Percentiles rank a stretch among this genome's conserved stretches.
Conservation (phyloP, 2,797 vertebrate species). For the Muraenolepis orangiensis region DNA sequence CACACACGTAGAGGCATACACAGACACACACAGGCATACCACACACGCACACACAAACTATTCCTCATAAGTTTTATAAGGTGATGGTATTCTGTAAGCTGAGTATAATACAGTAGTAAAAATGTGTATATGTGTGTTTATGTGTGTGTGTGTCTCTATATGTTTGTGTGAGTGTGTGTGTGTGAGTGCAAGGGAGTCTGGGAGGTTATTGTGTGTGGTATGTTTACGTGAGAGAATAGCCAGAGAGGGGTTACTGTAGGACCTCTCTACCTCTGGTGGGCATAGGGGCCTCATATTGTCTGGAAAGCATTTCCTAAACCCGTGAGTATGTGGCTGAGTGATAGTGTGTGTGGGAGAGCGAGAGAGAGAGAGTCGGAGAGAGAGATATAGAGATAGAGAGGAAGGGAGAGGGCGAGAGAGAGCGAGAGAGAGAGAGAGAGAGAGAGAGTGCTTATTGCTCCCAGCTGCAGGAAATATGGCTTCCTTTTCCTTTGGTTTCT, state of each 20-base stretch:
- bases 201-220: conserved; percentile 1
- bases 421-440: neutral
- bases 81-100: neutral
- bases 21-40: neutral
- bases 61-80: neutral
- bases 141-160: neutral
- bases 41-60: neutral
- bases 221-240: conserved; percentile 16
- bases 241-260: conserved; percentile 2
- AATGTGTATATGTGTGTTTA: neutral
- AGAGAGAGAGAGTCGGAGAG: neutral
- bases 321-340: conserved; percentile 6
- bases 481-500: neutral
- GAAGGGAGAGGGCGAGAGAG: no score
- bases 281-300: conserved; percentile 9
- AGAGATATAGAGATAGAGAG: neutral
- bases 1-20: neutral
- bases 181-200: neutral
- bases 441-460: neutral
- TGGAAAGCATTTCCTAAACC: conserved; percentile 18
- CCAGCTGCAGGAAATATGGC: conserved; percentile 13
- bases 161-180: conserved; percentile 1
- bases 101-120: neutral
- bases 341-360: conserved; percentile 5
- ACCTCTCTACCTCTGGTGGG: conserved; percentile 13